Conservation (phyloP, 2,888 invertebrate genomes). For the Catocala sponsa region DNA sequence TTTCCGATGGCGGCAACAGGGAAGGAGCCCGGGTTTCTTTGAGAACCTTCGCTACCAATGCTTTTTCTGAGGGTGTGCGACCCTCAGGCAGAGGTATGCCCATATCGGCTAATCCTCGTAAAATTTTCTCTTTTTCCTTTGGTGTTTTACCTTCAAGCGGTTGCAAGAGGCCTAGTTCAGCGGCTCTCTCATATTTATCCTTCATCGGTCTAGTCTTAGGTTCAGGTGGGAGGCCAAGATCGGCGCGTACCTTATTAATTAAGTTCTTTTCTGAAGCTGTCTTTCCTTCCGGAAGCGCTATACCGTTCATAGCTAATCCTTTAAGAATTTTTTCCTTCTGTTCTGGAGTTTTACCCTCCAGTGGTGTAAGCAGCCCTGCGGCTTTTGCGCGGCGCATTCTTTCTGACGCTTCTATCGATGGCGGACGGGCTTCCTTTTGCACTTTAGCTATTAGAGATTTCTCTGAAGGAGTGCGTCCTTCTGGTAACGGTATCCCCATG, state of each 20-base stretch:
- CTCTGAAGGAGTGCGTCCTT: slow-evolving; percentile 53
- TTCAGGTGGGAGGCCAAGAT: slow-evolving; percentile 55
- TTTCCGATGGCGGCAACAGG: no score
- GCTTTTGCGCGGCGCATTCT: slow-evolving; percentile 15
- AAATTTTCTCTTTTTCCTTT: slow-evolving; percentile 16
- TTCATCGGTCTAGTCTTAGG: slow-evolving; percentile 44
- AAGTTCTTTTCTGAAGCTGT: slow-evolving; percentile 37
- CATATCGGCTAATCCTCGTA: slow-evolving; percentile 6
- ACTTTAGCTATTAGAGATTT: slow-evolving; percentile 33
- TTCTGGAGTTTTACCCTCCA: slow-evolving; percentile 38
- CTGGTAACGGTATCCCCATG: slow-evolving; percentile 11
- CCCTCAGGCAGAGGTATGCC: slow-evolving; percentile 23
- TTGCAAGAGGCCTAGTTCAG: slow-evolving; percentile 6
- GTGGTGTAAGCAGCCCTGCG: slow-evolving; percentile 21
- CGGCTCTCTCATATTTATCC: slow-evolving; percentile 10
- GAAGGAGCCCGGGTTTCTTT: no score
- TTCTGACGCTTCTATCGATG: slow-evolving; percentile 24
- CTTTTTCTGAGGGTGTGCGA: slow-evolving; percentile 19
- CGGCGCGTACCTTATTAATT: slow-evolving; percentile 51
- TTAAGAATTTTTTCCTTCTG: slow-evolving; percentile 14
- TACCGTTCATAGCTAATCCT: slow-evolving; percentile 19
- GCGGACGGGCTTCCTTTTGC: slow-evolving; percentile 15
- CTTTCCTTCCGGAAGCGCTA: slow-evolving; percentile 24
- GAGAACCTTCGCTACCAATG: no score
- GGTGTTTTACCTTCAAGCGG: slow-evolving; percentile 5